phyloP scores from a whole-genome alignment of 2,797 vertebrate species.

The Microtus californicus region DNA sequence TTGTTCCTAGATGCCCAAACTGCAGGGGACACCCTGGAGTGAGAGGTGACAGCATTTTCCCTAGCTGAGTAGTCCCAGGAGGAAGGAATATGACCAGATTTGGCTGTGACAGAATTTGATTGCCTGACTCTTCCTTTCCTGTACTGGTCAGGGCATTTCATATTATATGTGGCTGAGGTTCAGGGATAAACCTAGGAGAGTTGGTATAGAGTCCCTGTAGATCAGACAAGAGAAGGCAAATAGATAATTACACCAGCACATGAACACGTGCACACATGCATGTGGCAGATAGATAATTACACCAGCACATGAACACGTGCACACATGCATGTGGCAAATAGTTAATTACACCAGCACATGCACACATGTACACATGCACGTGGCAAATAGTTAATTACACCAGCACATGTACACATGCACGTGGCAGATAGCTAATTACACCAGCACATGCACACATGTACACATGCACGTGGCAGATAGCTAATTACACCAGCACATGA shows the following conservation, averaged over 20 bases:
- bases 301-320: background rate
- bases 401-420: background rate
- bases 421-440: background rate
- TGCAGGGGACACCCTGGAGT: background rate
- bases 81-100: background rate
- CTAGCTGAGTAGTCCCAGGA: background rate
- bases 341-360: no score
- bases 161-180: background rate
- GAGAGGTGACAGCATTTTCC: background rate
- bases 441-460: no score
- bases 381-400: background rate
- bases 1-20: accelerated
- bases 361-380: background rate
- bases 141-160: background rate
- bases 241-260: no score
- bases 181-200: background rate
- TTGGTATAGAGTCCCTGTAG: background rate
- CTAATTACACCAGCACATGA: no score
- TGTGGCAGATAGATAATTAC: no score
- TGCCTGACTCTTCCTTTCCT: background rate
- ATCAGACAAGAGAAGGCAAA: background rate
- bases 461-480: no score
- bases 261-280: background rate
- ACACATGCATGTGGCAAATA: background rate
- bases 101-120: background rate